These are phyloP conservation scores for Dromiciops gliroides DNA, from an alignment of 2,113 vertebrate species.

Conservation along the genomic window DNA sequence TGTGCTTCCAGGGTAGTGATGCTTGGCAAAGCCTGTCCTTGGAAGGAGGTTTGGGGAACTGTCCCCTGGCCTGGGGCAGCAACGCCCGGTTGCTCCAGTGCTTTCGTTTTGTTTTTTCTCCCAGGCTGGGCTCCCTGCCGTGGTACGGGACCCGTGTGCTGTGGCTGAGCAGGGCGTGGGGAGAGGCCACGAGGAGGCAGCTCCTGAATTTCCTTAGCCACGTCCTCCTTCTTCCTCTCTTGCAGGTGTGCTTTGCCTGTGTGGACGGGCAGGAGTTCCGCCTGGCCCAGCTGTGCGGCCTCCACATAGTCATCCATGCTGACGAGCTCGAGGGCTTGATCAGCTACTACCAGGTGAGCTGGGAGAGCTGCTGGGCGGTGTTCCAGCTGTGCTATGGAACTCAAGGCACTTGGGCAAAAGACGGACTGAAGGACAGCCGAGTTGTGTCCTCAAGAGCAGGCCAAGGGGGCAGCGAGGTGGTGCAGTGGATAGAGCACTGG, in stretches of 20 bases:
- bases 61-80: background rate
- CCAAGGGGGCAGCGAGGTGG: too few relatives aligned
- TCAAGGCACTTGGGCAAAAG: background rate
- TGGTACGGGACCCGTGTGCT: background rate
- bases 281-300: conserved; percentile 92
- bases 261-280: conserved; percentile 93
- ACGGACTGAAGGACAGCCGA: too few relatives aligned
- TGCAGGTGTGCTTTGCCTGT: conserved; percentile 94
- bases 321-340: conserved; percentile 95
- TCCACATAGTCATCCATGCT: conserved; percentile 95
- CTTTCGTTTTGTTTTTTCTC: background rate
- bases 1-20: background rate
- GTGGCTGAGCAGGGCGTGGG: background rate
- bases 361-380: too few relatives aligned
- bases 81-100: background rate
- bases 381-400: background rate
- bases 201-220: background rate
- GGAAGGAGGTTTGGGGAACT: background rate
- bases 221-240: background rate
- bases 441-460: background rate
- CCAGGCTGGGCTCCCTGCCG: background rate
- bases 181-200: background rate
- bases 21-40: background rate
- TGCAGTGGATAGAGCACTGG: too few relatives aligned
- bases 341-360: conserved; percentile 90